These are phyloP conservation scores for Polypedilum vanderplanki DNA, from an alignment of 1,140 invertebrate genomes.

Conservation along the genomic window DNA sequence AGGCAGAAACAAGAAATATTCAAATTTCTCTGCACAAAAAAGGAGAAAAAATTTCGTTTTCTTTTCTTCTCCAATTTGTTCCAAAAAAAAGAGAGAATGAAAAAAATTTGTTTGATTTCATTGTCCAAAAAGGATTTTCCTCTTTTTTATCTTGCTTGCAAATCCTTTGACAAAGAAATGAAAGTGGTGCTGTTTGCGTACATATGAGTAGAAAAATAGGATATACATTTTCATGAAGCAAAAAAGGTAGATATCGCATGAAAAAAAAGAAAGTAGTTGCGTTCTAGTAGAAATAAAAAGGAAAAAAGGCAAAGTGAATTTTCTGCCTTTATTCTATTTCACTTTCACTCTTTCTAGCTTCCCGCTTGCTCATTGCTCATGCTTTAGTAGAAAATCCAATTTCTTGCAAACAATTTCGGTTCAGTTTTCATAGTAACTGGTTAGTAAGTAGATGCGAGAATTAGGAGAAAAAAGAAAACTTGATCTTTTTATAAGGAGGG, in stretches of 20 bases:
- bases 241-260: background rate
- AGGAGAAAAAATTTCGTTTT: background rate
- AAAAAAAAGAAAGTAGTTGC: background rate
- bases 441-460: background rate
- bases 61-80: background rate
- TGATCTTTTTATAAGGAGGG: conserved; percentile 10
- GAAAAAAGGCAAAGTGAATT: conserved; percentile 21
- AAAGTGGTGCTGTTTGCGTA: background rate
- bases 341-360: too few relatives aligned
- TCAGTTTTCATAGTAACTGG: background rate
- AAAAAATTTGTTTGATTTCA: conserved; percentile 26
- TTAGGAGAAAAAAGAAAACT: background rate
- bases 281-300: background rate
- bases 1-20: too few relatives aligned
- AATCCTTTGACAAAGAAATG: conserved; percentile 21
- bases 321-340: background rate
- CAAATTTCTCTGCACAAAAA: too few relatives aligned
- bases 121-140: background rate
- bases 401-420: background rate
- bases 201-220: background rate
- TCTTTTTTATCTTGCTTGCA: background rate
- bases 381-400: background rate
- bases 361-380: background rate
- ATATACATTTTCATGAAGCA: background rate
- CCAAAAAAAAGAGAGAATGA: background rate